Base-by-base conservation (phyloP, 2,113 vertebrate genomes). In the Oenanthe oenanthe region DNA sequence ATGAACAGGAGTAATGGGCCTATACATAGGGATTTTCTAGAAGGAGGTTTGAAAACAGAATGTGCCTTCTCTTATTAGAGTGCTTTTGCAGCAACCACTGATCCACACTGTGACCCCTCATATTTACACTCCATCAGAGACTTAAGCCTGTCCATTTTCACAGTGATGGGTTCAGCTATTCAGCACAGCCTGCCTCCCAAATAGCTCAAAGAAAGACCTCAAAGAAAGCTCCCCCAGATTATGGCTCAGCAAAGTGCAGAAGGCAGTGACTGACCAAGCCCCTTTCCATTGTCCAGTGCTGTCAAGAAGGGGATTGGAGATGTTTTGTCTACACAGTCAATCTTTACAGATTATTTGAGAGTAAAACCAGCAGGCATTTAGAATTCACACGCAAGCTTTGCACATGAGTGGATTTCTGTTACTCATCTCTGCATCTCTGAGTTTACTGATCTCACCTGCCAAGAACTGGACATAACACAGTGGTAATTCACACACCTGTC, bases 401-500 rank as follows among this genome's bases (percentile, higher is more conserved):
- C 1, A 1, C 14, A 36, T 1, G 7, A 73, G 31, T 87, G 53
- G 45, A 61, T 28, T 79, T 43, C 56, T 91, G 45, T 58, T 32
- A 29, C 60, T 61, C 38, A 16, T 31, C 66, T 43, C 47, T 57
- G 45, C 18, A 47, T 18, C 51, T 28, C 32, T 73, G 47, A 56
- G 34, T 54, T 77, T 17, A 53, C 38, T 62, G 9, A 50, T 40
- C 26, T 74, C 32, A 51, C 74, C 68, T 40, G 13, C 31, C 24
- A 36, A 34, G 34, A 56, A 45, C 32, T 5, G 25, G 54, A 13
- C 16, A 31, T 2, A 51, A 43, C 3, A 38, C 29, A 9, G 0
- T 43, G 71, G 18, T 51, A 48, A 50, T 42, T 74, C 82, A 98
- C 98, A 62, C 97, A 99, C 99, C 8, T 99, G 99, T 97, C 99